phyloP scores from a whole-genome alignment of 2,113 vertebrate species.

The Tachysurus fulvidraco region DNA sequence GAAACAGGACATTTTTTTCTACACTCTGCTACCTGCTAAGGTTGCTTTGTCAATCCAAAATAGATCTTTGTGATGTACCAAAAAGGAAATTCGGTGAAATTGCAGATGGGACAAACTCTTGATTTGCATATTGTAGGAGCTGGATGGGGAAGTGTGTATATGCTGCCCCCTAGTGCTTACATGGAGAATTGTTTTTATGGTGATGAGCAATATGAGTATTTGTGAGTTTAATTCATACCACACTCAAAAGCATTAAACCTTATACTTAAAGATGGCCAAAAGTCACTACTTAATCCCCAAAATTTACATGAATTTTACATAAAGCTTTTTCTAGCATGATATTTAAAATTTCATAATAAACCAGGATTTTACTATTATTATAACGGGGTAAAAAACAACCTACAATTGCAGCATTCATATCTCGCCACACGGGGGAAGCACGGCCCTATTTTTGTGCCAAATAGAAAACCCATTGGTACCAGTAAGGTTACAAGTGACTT shows the following conservation, averaged over 20 bases:
- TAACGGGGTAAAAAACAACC: too few relatives aligned
- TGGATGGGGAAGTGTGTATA: not conserved
- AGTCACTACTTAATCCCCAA: not conserved
- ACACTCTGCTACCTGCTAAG: not conserved
- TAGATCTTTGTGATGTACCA: not conserved
- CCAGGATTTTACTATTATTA: not conserved
- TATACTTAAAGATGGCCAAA: not conserved
- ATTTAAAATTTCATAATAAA: not conserved
- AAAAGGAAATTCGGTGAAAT: not conserved
- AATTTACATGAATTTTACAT: not conserved
- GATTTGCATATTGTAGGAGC: not conserved
- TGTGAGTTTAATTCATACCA: not conserved
- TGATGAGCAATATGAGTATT: too few relatives aligned
- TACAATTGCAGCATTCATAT: not conserved
- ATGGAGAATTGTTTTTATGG: not conserved
- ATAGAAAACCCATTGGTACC: not conserved
- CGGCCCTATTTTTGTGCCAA: slow-evolving; percentile 7
- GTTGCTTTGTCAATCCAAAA: not conserved
- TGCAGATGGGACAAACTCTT: not conserved
- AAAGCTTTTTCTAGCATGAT: not conserved
- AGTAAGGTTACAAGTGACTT: not conserved
- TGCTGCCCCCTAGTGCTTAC: slow-evolving; percentile 38
- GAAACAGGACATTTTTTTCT: not conserved
- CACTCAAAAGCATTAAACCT: not conserved
- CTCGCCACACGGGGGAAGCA: slow-evolving; percentile 42